Conservation (phyloP, 2,797 vertebrate species). For the Pteropus rufus region DNA sequence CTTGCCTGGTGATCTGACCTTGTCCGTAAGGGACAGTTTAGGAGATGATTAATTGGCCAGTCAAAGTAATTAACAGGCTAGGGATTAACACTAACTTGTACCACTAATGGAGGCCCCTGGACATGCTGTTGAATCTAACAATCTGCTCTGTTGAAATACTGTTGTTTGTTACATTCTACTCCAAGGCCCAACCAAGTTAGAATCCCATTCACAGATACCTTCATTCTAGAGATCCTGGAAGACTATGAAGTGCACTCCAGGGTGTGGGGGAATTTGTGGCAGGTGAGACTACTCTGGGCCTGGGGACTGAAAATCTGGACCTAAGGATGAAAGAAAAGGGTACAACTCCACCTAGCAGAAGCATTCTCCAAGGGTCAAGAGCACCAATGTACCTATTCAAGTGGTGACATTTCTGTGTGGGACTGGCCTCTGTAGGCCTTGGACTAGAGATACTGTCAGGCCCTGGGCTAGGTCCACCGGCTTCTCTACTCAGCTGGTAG, state of each 20-base stretch:
- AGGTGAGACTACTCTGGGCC: background rate
- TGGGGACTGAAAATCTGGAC: background rate
- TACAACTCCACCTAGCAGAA: background rate
- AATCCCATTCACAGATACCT: background rate
- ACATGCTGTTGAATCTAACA: constrained; percentile 90
- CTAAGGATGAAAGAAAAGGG: background rate
- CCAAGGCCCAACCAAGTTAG: constrained; percentile 78
- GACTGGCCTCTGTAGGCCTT: background rate
- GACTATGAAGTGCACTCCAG: accelerated
- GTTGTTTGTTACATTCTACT: constrained; percentile 88
- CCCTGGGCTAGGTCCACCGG: background rate
- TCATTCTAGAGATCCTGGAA: background rate
- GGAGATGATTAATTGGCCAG: constrained; percentile 93
- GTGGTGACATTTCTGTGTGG: accelerated
- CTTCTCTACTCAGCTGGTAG: background rate
- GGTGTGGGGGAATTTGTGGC: background rate
- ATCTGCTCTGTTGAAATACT: constrained; percentile 90
- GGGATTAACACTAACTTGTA: constrained; percentile 86
- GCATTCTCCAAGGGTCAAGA: background rate
- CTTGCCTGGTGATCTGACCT: constrained; percentile 92
- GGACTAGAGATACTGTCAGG: background rate
- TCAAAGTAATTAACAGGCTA: constrained; percentile 92
- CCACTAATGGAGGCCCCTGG: constrained; percentile 91
- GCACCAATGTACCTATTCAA: accelerated
- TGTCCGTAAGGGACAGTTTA: constrained; percentile 90